Percentiles rank a stretch among this genome's conserved stretches.
Evolutionary conservation across 2,113 vertebrate genomes (phyloP).

Genomic region (Henicopernis longicauda): DNA sequence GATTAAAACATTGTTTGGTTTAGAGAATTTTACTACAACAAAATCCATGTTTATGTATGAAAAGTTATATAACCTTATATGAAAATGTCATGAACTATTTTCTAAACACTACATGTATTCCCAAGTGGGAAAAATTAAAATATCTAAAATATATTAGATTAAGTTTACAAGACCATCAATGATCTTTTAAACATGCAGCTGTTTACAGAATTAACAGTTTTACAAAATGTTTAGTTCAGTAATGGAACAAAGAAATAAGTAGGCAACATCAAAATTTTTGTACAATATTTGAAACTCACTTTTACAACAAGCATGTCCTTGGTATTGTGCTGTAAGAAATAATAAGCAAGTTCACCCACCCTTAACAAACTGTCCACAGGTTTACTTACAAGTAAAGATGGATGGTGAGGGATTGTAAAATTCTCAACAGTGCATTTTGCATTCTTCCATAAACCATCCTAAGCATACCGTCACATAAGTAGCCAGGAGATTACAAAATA

Average conservation of each 20-base stretch:
- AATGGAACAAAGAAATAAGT: constrained; percentile 76
- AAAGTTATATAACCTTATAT: constrained; percentile 85
- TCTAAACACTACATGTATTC: constrained; percentile 80
- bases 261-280: constrained; percentile 71
- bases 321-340: constrained; percentile 79
- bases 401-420: constrained; percentile 68
- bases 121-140: constrained; percentile 82
- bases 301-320: constrained; percentile 80
- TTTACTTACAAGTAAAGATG: constrained; percentile 71
- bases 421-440: constrained; percentile 72
- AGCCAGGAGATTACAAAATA: constrained; percentile 76
- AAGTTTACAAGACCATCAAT: constrained; percentile 79
- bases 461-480: constrained; percentile 66
- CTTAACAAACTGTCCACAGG: constrained; percentile 73
- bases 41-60: constrained; percentile 83
- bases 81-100: constrained; percentile 79
- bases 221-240: constrained; percentile 77
- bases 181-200: constrained; percentile 90
- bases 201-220: constrained; percentile 83
- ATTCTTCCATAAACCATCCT: constrained; percentile 69
- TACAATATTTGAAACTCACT: constrained; percentile 75
- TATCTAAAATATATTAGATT: constrained; percentile 86
- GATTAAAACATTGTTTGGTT: constrained; percentile 80
- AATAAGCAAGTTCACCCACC: constrained; percentile 67
- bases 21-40: constrained; percentile 81